Evolutionary conservation across 2,888 invertebrate species (phyloP).

Genomic region (Linnaemya vulpina): DNA sequence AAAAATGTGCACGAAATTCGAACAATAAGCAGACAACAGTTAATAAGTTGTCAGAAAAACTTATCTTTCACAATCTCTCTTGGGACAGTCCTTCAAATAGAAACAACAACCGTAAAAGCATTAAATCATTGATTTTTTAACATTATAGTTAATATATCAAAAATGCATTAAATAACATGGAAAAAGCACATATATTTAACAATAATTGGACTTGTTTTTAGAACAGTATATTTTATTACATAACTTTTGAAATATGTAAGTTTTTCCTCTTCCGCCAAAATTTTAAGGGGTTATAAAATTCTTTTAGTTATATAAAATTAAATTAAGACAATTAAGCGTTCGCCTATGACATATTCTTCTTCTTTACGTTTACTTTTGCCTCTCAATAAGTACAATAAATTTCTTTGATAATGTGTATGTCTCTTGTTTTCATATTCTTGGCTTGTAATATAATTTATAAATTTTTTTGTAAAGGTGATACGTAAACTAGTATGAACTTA

Average conservation of each 20-base stretch:
- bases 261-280: background rate
- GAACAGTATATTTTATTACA: too few relatives aligned
- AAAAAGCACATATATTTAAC: too few relatives aligned
- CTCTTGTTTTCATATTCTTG: background rate
- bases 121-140: too few relatives aligned
- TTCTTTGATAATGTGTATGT: background rate
- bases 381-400: conserved; percentile 1
- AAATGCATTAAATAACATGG: too few relatives aligned
- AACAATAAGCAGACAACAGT: too few relatives aligned
- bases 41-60: too few relatives aligned
- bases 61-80: too few relatives aligned
- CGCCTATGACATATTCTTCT: background rate
- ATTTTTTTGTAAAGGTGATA: background rate
- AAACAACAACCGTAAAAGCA: too few relatives aligned
- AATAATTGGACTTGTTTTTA: too few relatives aligned
- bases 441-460: background rate
- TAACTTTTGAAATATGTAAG: background rate
- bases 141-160: too few relatives aligned
- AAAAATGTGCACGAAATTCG: too few relatives aligned
- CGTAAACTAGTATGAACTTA: background rate
- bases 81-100: too few relatives aligned
- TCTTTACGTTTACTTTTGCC: background rate
- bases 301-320: background rate
- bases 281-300: background rate
- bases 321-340: background rate